phyloP scores from a whole-genome alignment of 2,797 vertebrate genomes.

The Sandelia bainsii region DNA sequence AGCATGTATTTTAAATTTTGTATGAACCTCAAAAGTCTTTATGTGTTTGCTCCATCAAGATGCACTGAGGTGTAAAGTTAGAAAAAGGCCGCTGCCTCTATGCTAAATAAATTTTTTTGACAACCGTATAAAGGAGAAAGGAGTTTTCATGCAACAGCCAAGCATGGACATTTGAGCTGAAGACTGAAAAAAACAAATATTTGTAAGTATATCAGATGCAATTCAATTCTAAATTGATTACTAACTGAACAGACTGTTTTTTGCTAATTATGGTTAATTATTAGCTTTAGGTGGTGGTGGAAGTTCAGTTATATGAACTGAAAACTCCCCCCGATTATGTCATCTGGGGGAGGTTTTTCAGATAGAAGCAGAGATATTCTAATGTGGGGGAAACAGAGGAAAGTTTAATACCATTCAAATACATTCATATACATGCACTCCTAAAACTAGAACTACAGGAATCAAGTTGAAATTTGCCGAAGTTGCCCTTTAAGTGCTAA shows the following conservation, averaged over 20 bases:
- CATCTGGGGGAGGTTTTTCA: no score
- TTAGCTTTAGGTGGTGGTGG: not conserved
- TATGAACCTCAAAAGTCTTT: slow-evolving; percentile 30
- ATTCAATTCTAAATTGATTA: not conserved
- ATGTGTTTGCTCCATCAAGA: slow-evolving; percentile 4
- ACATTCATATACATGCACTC: no score
- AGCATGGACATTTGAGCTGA: not conserved
- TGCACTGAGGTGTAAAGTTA: slow-evolving; percentile 26
- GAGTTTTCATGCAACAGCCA: slow-evolving; percentile 4
- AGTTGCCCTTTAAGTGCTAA: no score
- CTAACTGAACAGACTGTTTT: not conserved
- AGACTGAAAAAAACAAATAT: no score
- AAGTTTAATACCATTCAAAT: no score
- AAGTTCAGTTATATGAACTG: no score
- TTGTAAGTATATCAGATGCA: no score
- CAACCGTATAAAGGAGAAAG: not conserved
- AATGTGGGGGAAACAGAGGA: no score
- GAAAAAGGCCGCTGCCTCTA: not conserved
- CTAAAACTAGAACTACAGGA: no score
- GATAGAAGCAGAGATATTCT: no score
- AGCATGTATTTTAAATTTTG: slow-evolving; percentile 36
- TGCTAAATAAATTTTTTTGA: slow-evolving; percentile 15
- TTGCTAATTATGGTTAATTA: not conserved
- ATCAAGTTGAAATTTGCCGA: no score
- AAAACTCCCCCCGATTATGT: no score